Evolutionary conservation across 2,113 vertebrate species (phyloP).

Genomic region (Chascanopsetta lugubris): DNA sequence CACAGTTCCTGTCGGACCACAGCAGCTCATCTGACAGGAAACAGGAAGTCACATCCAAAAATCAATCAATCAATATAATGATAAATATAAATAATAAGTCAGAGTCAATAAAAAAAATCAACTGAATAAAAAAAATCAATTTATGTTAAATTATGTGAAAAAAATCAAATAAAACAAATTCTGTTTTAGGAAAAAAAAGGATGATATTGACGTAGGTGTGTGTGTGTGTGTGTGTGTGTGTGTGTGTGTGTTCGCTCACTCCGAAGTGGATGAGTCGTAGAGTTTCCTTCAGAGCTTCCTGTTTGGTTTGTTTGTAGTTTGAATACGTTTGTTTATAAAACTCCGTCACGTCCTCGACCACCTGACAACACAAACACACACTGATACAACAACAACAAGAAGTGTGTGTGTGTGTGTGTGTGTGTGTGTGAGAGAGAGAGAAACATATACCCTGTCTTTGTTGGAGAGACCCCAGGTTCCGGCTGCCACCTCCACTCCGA

Average conservation of each 20-base stretch:
- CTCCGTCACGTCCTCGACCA: slow-evolving; percentile 83
- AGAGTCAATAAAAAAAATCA: no score
- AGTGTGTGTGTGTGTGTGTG: background rate
- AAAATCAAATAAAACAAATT: no score
- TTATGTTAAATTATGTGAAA: no score
- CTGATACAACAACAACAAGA: background rate
- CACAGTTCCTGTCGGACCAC: slow-evolving; percentile 75
- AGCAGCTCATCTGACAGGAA: slow-evolving; percentile 84
- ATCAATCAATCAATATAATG: no score
- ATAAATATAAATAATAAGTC: no score
- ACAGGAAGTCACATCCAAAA: no score
- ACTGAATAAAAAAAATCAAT: no score
- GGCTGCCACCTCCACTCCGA: slow-evolving; percentile 91
- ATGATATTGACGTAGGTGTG: no score
- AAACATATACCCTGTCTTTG: slow-evolving; percentile 87
- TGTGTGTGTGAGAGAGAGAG: no score
- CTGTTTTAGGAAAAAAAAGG: no score
- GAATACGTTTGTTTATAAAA: slow-evolving; percentile 87
- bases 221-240: background rate
- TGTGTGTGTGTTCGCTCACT: slow-evolving; percentile 69
- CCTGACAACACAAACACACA: slow-evolving; percentile 54
- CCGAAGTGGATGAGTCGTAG: slow-evolving; percentile 85
- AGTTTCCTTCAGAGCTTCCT: slow-evolving; percentile 79
- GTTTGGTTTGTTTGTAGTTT: slow-evolving; percentile 72
- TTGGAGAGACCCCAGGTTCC: slow-evolving; percentile 94